Conservation (phyloP, 2,888 invertebrate genomes). For the Girardia tigrina region DNA sequence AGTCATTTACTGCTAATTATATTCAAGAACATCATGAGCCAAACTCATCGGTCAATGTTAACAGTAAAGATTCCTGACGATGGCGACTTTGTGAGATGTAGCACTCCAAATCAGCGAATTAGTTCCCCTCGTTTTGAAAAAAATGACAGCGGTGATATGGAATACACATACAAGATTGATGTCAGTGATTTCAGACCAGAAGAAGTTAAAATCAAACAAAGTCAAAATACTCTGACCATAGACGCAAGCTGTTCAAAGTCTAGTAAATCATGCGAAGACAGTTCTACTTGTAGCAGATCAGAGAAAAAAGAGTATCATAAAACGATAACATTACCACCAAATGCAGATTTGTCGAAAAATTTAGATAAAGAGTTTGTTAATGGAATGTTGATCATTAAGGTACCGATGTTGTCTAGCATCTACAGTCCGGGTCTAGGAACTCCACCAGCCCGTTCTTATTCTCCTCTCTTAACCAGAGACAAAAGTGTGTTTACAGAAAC, state of each 20-base stretch:
- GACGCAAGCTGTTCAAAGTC: slow-evolving; percentile 1
- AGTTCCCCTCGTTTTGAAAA: not conserved
- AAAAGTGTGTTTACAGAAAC: not conserved
- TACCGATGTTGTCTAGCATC: not conserved
- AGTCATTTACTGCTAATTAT: not conserved
- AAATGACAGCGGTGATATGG: not conserved
- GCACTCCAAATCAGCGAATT: not conserved
- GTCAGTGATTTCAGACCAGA: not conserved
- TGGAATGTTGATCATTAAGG: not conserved
- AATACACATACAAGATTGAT: not conserved
- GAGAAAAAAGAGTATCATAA: slow-evolving; percentile 15
- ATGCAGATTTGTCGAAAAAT: not conserved
- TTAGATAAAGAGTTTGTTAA: not conserved
- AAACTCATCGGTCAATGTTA: not conserved
- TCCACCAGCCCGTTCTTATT: not conserved
- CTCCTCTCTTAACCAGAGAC: not conserved
- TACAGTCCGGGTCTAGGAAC: not conserved
- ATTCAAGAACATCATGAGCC: not conserved
- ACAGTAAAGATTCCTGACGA: not conserved
- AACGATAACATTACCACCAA: not conserved
- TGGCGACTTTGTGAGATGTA: not conserved
- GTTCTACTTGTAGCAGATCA: not conserved
- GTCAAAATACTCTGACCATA: not conserved
- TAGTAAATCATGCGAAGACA: not conserved
- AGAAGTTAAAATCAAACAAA: not conserved